These are phyloP conservation scores for Tenualosa ilisha DNA, from an alignment of 2,797 vertebrate genomes.

Conservation along the genomic window DNA sequence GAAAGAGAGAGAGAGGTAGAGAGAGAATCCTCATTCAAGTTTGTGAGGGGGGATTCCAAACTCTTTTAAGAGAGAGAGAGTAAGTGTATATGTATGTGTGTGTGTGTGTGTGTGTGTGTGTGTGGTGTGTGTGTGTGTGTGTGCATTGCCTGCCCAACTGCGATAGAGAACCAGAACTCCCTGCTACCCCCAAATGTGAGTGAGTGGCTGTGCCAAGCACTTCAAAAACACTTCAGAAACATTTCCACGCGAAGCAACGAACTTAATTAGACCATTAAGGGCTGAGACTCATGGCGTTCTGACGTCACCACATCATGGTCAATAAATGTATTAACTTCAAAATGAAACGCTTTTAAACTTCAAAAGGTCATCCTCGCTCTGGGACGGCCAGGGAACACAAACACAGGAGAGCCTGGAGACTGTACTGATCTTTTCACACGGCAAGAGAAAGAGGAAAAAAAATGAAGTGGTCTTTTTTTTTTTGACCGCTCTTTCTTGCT, in stretches of 20 bases:
- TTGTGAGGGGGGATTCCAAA: constrained; percentile 3
- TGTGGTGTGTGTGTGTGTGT: not conserved
- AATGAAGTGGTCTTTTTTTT: not conserved
- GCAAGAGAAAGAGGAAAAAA: not conserved
- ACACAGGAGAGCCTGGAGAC: not conserved
- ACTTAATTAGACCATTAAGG: constrained; percentile 8
- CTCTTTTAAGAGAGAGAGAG: not conserved
- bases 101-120: not conserved
- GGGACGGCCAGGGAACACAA: not conserved
- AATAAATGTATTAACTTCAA: constrained; percentile 20
- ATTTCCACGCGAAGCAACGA: not conserved
- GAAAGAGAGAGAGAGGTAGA: not conserved
- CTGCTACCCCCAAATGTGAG: not conserved
- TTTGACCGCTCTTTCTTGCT: not conserved
- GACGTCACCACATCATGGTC: constrained; percentile 6
- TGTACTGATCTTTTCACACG: not conserved
- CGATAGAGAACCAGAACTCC: not conserved
- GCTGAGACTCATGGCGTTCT: not conserved
- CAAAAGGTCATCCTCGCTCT: not conserved
- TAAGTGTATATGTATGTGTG: not conserved
- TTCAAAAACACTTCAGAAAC: not conserved
- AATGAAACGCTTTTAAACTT: constrained; percentile 3
- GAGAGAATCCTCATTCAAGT: not conserved
- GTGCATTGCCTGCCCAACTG: not conserved
- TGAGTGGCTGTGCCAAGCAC: constrained; percentile 3